phyloP scores from a whole-genome alignment of 2,888 invertebrate genomes.

The Callosobruchus maculatus region DNA sequence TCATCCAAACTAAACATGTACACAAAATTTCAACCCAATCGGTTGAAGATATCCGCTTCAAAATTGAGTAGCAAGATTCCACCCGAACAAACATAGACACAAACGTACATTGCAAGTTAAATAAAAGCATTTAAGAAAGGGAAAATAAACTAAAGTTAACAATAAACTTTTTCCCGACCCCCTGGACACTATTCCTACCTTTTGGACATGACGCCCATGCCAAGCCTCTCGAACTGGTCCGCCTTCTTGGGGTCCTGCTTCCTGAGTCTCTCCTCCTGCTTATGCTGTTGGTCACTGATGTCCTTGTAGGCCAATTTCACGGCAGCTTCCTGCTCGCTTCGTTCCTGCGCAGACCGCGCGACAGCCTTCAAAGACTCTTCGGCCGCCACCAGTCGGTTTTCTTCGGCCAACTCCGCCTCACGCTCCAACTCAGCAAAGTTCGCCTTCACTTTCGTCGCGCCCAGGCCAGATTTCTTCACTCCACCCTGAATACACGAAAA shows the following conservation, averaged over 20 bases:
- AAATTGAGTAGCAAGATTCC: too few species aligned
- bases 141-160: too few species aligned
- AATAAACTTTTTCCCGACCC: too few species aligned
- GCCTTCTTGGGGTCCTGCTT: conserved; percentile 78
- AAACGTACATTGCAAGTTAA: too few species aligned
- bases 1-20: too few species aligned
- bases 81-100: too few species aligned
- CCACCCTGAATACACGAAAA: too few species aligned
- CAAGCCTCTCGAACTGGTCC: conserved; percentile 85
- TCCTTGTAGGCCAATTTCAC: conserved; percentile 77
- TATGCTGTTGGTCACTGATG: conserved; percentile 60
- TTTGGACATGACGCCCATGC: conserved; percentile 75
- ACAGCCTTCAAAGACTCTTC: conserved; percentile 47
- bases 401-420: conserved; percentile 82
- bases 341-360: conserved; percentile 57
- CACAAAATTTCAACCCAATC: too few species aligned
- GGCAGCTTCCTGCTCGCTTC: conserved; percentile 64
- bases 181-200: conserved; percentile 43
- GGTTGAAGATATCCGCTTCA: too few species aligned
- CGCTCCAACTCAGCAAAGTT: conserved; percentile 95
- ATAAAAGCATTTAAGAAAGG: too few species aligned
- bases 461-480: conserved; percentile 82
- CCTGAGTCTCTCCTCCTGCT: conserved; percentile 69
- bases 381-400: conserved; percentile 52
- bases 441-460: conserved; percentile 90